Evolutionary conservation across 2,113 vertebrate genomes (phyloP), one percentile per base, ranked within the genome.

Genomic region (Macheiramphus alcinus): DNA sequence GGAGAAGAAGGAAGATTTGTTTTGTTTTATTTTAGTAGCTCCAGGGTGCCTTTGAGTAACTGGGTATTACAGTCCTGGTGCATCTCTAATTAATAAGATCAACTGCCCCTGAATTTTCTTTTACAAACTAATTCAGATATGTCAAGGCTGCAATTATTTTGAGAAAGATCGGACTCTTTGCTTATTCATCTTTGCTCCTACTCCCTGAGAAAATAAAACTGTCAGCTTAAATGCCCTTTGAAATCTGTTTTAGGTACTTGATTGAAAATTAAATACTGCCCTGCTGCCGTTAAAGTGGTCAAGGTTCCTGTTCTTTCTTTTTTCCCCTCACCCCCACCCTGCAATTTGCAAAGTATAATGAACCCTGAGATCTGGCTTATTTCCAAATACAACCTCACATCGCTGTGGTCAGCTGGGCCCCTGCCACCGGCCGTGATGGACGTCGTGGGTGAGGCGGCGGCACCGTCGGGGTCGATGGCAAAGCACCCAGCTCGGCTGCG

Each of bases 11-110:
- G 63, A 94, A 75, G 70, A 95, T 96, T 97, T 95, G 82, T 96
- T 97, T 97, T 97, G 71, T 96, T 97, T 96, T 98, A 90, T 96
- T 98, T 98, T 90, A 86, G 83, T 97, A 97, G 97, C 98, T 98
- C 74, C 92, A 95, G 94, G 94, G 97, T 95, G 94, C 90, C 83
- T 94, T 95, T 95, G 92, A 88, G 82, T 96, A 98, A 97, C 94
- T 94, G 96, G 62, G 68, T 98, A 94, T 97, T 97, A 95, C 59
- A 62, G 84, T 97, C 90, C 85, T 95, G 80, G 93, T 97, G 88
- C 95, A 97, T 96, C 97, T 98, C 97, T 98, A 98, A 98, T 98
- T 98, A 98, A 97, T 98, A 98, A 98, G 96, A 98, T 97, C 97
- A 98, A 98, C 97, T 98, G 97, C 97, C 94, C 96, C 97, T 96